These are phyloP conservation scores for Picus viridis DNA, from an alignment of 2,797 vertebrate species.

Conservation along the genomic window DNA sequence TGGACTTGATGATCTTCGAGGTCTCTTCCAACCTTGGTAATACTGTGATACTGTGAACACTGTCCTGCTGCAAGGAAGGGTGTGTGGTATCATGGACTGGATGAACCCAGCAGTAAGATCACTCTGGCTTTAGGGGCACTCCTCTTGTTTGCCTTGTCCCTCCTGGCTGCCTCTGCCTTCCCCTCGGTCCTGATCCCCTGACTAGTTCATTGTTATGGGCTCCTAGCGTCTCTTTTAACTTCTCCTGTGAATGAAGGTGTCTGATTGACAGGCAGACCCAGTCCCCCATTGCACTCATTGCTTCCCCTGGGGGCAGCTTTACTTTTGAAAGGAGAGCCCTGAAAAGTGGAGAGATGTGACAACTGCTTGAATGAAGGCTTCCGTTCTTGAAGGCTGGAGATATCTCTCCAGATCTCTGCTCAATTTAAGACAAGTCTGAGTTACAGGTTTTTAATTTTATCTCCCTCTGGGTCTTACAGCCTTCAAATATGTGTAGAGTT, in stretches of 20 bases:
- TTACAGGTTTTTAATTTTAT: neutral
- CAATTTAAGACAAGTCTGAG: neutral
- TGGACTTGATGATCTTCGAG: too few relatives aligned
- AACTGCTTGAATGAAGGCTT: neutral
- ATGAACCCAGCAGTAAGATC: neutral
- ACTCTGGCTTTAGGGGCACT: neutral
- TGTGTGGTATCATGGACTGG: neutral
- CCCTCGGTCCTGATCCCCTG: neutral
- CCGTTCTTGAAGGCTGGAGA: neutral
- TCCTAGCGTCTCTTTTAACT: neutral
- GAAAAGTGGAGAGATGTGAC: neutral
- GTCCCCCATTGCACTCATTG: neutral
- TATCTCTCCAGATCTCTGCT: neutral
- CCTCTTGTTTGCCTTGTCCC: neutral
- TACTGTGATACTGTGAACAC: too few relatives aligned
- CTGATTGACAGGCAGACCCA: neutral
- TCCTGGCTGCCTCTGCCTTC: neutral
- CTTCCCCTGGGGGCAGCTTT: neutral
- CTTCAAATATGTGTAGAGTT: neutral
- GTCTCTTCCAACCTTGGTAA: too few relatives aligned
- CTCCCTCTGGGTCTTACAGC: neutral
- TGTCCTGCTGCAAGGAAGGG: neutral
- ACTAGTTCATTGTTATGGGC: neutral
- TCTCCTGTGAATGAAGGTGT: neutral
- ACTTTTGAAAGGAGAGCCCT: neutral